Evolutionary conservation across 2,888 invertebrate species (phyloP).

Genomic region (Pogonocherus hispidulus): DNA sequence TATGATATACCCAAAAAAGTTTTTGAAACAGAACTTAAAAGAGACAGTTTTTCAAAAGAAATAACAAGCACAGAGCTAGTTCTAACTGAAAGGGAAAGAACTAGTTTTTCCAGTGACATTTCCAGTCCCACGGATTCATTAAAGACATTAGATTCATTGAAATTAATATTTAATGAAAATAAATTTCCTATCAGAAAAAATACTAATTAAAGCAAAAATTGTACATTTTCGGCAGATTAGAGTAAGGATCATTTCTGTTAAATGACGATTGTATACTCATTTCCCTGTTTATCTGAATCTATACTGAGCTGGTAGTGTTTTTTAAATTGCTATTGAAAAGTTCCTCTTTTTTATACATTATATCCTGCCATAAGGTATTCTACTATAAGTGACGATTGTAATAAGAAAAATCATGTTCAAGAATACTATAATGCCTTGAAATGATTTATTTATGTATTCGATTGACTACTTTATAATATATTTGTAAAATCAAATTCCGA

Average conservation of each 20-base stretch:
- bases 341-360: constrained; percentile 10
- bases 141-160: constrained; percentile 67
- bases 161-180: constrained; percentile 73
- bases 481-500: constrained; percentile 34
- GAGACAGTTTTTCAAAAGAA: background rate
- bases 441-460: constrained; percentile 21
- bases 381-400: constrained; percentile 10
- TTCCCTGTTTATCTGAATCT: background rate
- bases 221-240: constrained; percentile 5
- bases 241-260: background rate
- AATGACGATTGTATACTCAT: background rate
- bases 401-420: constrained; percentile 20
- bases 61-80: constrained; percentile 23
- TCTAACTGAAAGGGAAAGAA: constrained; percentile 32
- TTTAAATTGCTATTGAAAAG: background rate
- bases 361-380: constrained; percentile 8
- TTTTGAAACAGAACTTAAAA: constrained; percentile 10
- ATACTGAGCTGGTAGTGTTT: constrained; percentile 4
- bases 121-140: constrained; percentile 56
- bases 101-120: constrained; percentile 47
- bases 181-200: constrained; percentile 72
- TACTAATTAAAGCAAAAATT: constrained; percentile 20
- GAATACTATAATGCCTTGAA: constrained; percentile 29
- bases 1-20: constrained; percentile 64
- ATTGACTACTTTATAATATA: constrained; percentile 24